phyloP scores from a whole-genome alignment of 2,797 vertebrate genomes.

The Rhinogobio ventralis region DNA sequence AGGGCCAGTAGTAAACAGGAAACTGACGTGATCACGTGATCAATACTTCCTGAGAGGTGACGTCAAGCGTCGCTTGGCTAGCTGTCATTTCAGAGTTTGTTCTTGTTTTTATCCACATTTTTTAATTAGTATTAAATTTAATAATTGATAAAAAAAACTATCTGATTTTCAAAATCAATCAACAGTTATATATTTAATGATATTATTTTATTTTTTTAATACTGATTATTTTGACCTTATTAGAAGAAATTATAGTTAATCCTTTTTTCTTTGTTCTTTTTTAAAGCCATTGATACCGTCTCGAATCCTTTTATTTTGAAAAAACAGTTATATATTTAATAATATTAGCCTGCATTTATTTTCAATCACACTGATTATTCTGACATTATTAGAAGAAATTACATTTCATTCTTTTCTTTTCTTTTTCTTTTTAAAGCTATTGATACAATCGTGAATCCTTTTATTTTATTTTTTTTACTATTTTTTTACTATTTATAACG shows the following conservation, averaged over 20 bases:
- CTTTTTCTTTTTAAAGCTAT: too few relatives aligned
- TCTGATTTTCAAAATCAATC: background rate
- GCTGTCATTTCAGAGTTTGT: background rate
- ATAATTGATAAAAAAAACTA: background rate
- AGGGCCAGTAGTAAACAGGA: slow-evolving; percentile 80
- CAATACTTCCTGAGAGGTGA: slow-evolving; percentile 55
- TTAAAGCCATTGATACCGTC: too few relatives aligned
- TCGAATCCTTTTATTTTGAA: too few relatives aligned
- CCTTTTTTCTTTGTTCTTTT: too few relatives aligned
- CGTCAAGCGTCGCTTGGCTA: slow-evolving; percentile 25
- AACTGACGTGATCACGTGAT: slow-evolving; percentile 72
- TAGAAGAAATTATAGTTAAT: too few relatives aligned
- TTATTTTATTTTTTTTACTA: too few relatives aligned
- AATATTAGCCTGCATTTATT: background rate
- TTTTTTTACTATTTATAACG: too few relatives aligned
- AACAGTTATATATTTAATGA: too few relatives aligned
- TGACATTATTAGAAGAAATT: background rate
- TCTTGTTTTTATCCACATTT: background rate
- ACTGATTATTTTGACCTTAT: too few relatives aligned
- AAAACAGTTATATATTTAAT: background rate
- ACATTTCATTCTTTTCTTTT: too few relatives aligned
- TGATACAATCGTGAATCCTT: too few relatives aligned
- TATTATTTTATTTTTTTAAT: too few relatives aligned
- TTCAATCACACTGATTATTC: background rate
- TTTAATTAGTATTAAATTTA: background rate